A percentile compares a stretch with the other conserved stretches of the same genome.
phyloP scores from a whole-genome alignment of 2,888 invertebrate species.

The Pristionchus maxplancki region DNA sequence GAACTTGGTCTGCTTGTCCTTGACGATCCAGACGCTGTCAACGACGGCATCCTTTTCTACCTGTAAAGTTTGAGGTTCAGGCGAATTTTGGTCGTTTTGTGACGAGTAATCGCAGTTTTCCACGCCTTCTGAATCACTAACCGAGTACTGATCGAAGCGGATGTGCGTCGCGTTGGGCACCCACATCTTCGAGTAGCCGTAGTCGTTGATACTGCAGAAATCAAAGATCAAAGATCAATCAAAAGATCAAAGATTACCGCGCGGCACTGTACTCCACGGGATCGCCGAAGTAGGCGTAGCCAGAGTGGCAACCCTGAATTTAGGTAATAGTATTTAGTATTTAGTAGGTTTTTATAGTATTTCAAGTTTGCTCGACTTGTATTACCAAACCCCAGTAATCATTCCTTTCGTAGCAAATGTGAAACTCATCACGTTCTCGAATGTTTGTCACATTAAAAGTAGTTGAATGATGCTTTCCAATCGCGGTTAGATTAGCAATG shows the following conservation, averaged over 20 bases:
- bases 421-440: not conserved
- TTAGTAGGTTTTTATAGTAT: too few species aligned
- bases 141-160: slow-evolving; percentile 88
- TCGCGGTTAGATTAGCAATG: too few species aligned
- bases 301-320: slow-evolving; percentile 62
- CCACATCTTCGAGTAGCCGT: slow-evolving; percentile 91
- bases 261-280: slow-evolving; percentile 62
- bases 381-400: not conserved
- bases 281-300: slow-evolving; percentile 61
- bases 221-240: slow-evolving; percentile 82
- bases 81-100: too few species aligned
- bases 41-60: slow-evolving; percentile 24
- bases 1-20: slow-evolving; percentile 6
- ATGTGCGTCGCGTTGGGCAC: slow-evolving; percentile 87
- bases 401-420: not conserved
- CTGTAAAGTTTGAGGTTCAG: too few species aligned
- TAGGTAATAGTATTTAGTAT: slow-evolving; percentile 50
- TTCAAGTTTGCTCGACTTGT: not conserved
- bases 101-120: too few species aligned
- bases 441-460: not conserved
- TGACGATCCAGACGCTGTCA: slow-evolving; percentile 32
- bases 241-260: slow-evolving; percentile 50
- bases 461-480: too few species aligned
- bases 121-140: too few species aligned
- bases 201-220: slow-evolving; percentile 84